Conservation (phyloP, 2,797 vertebrate genomes). For the Halcyon chelicuti region DNA sequence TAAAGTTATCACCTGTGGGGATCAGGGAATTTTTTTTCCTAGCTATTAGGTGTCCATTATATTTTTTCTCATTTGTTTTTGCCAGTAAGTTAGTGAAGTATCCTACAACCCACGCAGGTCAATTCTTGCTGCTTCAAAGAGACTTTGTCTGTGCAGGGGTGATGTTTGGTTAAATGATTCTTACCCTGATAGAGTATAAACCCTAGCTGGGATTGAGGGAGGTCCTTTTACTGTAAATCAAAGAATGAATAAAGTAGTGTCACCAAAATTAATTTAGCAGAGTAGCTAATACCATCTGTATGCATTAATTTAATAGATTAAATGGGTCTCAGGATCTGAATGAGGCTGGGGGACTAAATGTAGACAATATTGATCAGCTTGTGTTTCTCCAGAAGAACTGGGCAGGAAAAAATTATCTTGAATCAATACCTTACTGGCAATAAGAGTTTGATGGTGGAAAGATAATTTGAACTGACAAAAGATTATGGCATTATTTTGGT, state of each 20-base stretch:
- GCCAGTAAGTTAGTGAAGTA: not conserved
- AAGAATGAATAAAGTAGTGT: not conserved
- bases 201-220: not conserved
- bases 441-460: not conserved
- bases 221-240: not conserved
- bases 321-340: not conserved
- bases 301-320: not conserved
- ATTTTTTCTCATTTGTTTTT: not conserved
- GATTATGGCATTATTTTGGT: not conserved
- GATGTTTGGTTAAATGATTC: not conserved
- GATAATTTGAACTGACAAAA: not conserved
- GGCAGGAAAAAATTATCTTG: not conserved
- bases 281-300: not conserved
- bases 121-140: not conserved
- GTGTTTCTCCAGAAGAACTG: not conserved
- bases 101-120: not conserved
- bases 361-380: not conserved
- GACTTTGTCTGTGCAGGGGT: not conserved
- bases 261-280: not conserved
- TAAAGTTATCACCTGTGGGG: conserved; percentile 14
- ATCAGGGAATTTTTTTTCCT: not conserved
- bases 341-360: not conserved
- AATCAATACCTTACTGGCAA: conserved; percentile 5
- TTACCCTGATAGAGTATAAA: not conserved
- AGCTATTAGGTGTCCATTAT: not conserved